Conservation (phyloP, 2,888 invertebrate species). For the Neelides folsomi region DNA sequence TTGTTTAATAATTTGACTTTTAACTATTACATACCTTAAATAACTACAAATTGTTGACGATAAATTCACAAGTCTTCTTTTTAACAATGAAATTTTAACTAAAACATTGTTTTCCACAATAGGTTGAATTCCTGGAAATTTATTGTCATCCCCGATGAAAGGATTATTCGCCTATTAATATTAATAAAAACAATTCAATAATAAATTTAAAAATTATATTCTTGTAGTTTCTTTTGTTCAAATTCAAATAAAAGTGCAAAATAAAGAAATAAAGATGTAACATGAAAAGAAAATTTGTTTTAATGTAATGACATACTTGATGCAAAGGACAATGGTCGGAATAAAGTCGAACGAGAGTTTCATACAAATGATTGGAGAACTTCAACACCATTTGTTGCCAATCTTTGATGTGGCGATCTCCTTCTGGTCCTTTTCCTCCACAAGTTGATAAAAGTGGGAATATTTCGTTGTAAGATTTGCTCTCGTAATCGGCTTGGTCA, state of each 20-base stretch:
- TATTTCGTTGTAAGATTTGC: slow-evolving; percentile 7
- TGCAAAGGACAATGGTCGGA: slow-evolving; percentile 16
- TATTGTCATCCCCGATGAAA: slow-evolving; percentile 12
- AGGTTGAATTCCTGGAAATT: slow-evolving; percentile 5
- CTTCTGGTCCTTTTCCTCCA: slow-evolving; percentile 27
- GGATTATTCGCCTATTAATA: slow-evolving; percentile 14
- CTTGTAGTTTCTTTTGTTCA: too few relatives aligned
- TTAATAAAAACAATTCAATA: too few relatives aligned
- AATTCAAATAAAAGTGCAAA: too few relatives aligned
- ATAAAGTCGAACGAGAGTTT: slow-evolving; percentile 14
- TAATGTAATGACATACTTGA: slow-evolving; percentile 14
- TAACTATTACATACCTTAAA: slow-evolving; percentile 17
- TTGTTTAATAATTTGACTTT: neutral
- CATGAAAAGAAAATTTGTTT: neutral
- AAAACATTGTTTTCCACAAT: slow-evolving; percentile 13
- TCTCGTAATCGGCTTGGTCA: slow-evolving; percentile 3
- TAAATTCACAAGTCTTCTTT: slow-evolving; percentile 16
- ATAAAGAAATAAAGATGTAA: too few relatives aligned
- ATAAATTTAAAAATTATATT: too few relatives aligned
- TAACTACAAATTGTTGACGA: slow-evolving; percentile 10
- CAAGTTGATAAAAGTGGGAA: slow-evolving; percentile 23
- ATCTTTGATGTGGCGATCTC: slow-evolving; percentile 24
- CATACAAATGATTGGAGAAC: slow-evolving; percentile 12
- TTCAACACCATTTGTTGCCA: slow-evolving; percentile 21
- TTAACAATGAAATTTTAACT: slow-evolving; percentile 12